Conservation (phyloP, 2,888 invertebrate genomes). For the Metalampra italica region DNA sequence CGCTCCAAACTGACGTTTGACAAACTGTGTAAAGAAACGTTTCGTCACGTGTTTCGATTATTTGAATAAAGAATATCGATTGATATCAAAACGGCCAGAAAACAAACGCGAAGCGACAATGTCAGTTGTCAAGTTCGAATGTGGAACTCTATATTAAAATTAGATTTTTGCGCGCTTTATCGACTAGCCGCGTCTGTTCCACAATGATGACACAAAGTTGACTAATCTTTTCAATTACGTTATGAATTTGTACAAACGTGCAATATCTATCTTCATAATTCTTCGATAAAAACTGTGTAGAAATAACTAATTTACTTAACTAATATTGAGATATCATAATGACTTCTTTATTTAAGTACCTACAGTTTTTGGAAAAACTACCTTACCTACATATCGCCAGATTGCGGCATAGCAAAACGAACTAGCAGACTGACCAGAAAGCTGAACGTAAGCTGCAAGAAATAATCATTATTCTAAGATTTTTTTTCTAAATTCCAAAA, state of each 20-base stretch:
- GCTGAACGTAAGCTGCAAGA: too few species aligned
- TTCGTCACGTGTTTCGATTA: background rate
- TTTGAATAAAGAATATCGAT: slow-evolving; percentile 28
- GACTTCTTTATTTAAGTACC: too few species aligned
- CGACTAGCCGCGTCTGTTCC: slow-evolving; percentile 32
- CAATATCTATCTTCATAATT: too few species aligned
- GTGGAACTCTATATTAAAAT: slow-evolving; percentile 57
- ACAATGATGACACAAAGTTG: slow-evolving; percentile 32
- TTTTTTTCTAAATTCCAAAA: too few species aligned
- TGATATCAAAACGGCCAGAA: slow-evolving; percentile 37
- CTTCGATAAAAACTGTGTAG: too few species aligned
- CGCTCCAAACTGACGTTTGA: background rate
- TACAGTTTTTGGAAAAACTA: too few species aligned
- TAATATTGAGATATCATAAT: too few species aligned
- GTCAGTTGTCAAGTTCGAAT: slow-evolving; percentile 57
- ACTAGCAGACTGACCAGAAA: too few species aligned
- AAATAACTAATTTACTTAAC: too few species aligned
- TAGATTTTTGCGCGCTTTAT: slow-evolving; percentile 43
- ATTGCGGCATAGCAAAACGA: too few species aligned
- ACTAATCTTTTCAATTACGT: background rate
- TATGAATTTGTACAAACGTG: background rate
- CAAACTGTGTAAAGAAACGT: background rate
- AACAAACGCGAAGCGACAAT: slow-evolving; percentile 60
- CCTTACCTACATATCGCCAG: too few species aligned
- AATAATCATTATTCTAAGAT: too few species aligned